Evolutionary conservation across 2,797 vertebrate genomes (phyloP), one percentile per base, ranked within the genome.

Genomic region (Halcyon smyrnensis): DNA sequence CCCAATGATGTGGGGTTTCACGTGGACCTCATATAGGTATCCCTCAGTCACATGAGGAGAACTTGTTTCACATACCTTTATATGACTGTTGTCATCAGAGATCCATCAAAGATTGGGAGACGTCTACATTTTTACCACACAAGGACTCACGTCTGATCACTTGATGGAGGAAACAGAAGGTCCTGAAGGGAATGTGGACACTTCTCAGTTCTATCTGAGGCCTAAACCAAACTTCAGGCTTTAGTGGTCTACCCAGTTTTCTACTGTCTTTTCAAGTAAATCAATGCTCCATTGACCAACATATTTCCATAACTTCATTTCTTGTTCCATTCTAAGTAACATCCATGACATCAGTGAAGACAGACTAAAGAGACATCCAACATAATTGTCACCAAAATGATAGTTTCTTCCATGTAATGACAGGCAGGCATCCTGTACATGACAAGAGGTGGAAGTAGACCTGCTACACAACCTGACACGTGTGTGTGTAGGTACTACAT

Each of bases 391-490:
- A 77, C 17, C 20, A 57, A 45, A 70, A 53, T 64, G 53, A 30
- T 18, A 34, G 10, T 32, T 80, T 73, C 24, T 17, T 48, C n/a
- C 15, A 9, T 4, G 39, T 25, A 59, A 21, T 60, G 80, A 50
- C n/a, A 78, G 60, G 45, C 17, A 68, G 21, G 19, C 0, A 0
- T 27, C 57, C 74, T 75, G 41, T 16, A 12, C 0, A 1, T 43
- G 74, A 43, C 8, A 3, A 54, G 39, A 78, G 30, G 11, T 2
- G 2, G 54, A 63, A 48, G 63, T 50, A 87, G 59, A 48, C 5
- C 18, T 23, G 21, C 28, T 24, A 4, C 37, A 12, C 0, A 3
- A 32, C 39, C 3, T 5, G 15, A 14, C 17, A 4, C 0, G 0
- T 1, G 1, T n/a, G 6, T 5, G 4, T 0, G 0, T 17, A 37